A percentile compares a stretch with the other conserved stretches of the same genome.
Evolutionary conservation across 1,140 invertebrate genomes (phyloP).

Genomic region (Steinernema feltiae): DNA sequence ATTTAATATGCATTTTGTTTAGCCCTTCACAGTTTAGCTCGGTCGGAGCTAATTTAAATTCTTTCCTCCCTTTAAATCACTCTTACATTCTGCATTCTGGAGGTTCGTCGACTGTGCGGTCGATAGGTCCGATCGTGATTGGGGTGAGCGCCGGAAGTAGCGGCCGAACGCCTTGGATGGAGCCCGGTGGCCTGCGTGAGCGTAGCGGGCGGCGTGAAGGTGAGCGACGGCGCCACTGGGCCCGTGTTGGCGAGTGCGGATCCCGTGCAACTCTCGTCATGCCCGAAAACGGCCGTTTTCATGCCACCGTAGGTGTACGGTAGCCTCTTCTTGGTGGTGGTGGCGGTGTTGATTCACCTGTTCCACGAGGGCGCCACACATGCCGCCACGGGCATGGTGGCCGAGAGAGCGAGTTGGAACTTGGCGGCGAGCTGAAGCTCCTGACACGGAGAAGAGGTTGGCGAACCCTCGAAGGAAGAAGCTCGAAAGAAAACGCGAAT

Average conservation of each 20-base stretch:
- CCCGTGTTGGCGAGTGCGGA: slow-evolving; percentile 26
- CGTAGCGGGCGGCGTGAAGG: slow-evolving; percentile 45
- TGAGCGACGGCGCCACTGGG: slow-evolving; percentile 43
- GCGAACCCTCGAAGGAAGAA: too few species aligned
- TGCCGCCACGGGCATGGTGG: not conserved
- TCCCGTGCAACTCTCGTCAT: slow-evolving; percentile 36
- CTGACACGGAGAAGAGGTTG: too few species aligned
- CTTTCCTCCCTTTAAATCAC: not conserved
- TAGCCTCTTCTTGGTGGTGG: not conserved
- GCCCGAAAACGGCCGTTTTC: slow-evolving; percentile 52
- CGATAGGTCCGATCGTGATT: not conserved
- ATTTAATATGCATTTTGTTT: not conserved
- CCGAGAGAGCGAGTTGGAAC: not conserved
- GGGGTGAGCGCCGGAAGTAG: not conserved
- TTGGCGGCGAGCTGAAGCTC: not conserved
- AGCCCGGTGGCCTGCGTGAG: slow-evolving; percentile 24
- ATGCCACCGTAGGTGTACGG: slow-evolving; percentile 21
- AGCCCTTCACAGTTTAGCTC: not conserved
- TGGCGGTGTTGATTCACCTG: not conserved
- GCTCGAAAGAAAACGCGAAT: too few species aligned
- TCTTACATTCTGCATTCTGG: slow-evolving; percentile 49
- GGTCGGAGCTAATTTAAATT: not conserved
- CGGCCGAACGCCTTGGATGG: slow-evolving; percentile 14
- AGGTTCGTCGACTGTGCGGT: slow-evolving; percentile 35
- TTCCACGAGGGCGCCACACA: not conserved